These are phyloP conservation scores for Terrapene triunguis DNA, from an alignment of 2,113 vertebrate genomes.

Conservation along the genomic window DNA sequence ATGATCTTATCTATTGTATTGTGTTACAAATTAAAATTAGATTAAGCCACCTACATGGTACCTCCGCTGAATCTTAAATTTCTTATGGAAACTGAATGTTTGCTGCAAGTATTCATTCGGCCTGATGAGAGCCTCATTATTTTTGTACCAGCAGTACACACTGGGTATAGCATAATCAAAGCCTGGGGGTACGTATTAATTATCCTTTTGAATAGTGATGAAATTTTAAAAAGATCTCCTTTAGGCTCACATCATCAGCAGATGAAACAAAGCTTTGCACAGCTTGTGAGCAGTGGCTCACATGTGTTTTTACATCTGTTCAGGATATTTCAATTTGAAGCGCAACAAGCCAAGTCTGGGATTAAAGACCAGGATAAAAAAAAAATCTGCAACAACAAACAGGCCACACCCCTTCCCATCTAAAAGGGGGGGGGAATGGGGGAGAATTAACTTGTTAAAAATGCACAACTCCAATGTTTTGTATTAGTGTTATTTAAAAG, in stretches of 20 bases:
- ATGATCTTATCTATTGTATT: slow-evolving; percentile 82
- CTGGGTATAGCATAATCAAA: slow-evolving; percentile 98
- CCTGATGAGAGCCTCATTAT: slow-evolving; percentile 98
- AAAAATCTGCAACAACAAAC: slow-evolving; percentile 65
- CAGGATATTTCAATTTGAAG: slow-evolving; percentile 98
- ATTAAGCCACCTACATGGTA: slow-evolving; percentile 82
- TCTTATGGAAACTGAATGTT: slow-evolving; percentile 93
- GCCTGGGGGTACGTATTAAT: slow-evolving; percentile 99
- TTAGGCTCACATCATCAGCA: slow-evolving; percentile 95
- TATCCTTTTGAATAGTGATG: slow-evolving; percentile 99
- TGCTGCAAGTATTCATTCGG: slow-evolving; percentile 88
- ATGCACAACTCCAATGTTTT: slow-evolving; percentile 20
- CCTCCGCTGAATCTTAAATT: slow-evolving; percentile 89
- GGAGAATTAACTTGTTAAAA: neutral
- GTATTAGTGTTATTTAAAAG: neutral
- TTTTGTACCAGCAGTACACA: slow-evolving; percentile 90
- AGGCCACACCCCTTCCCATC: slow-evolving; percentile 68
- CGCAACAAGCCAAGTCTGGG: slow-evolving; percentile 90
- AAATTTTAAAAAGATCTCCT: slow-evolving; percentile 99
- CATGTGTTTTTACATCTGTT: slow-evolving; percentile 99
- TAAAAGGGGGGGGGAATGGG: neutral
- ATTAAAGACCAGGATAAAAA: slow-evolving; percentile 89
- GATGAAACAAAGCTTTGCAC: slow-evolving; percentile 96
- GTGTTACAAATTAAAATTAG: slow-evolving; percentile 90
- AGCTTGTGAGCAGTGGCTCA: slow-evolving; percentile 91